Conservation (phyloP, 2,113 vertebrate species). For the Ia io region DNA sequence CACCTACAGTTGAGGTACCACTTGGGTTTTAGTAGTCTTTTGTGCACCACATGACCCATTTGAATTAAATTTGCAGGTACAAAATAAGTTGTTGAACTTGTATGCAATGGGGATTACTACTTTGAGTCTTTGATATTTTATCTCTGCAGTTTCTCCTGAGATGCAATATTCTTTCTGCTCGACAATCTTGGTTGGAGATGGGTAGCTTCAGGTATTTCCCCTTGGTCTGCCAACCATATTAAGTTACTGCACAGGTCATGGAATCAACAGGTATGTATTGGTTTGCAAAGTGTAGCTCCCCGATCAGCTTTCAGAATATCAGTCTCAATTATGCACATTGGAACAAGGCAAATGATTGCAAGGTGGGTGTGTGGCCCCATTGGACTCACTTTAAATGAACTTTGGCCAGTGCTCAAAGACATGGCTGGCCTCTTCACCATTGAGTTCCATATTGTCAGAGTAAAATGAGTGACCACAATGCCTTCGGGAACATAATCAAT, state of each 20-base stretch:
- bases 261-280: neutral
- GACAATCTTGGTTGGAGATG: neutral
- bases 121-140: too few relatives aligned
- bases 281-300: neutral
- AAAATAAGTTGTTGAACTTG: neutral
- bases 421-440: neutral
- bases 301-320: neutral
- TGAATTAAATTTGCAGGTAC: neutral
- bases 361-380: neutral
- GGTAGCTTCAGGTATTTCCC: neutral
- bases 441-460: neutral
- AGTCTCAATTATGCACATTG: neutral
- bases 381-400: neutral
- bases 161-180: neutral
- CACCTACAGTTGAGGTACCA: rapidly evolving
- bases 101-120: rapidly evolving
- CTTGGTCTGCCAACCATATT: neutral
- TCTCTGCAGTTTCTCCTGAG: neutral
- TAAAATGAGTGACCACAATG: neutral
- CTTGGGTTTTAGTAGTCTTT: neutral
- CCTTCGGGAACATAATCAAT: neutral
- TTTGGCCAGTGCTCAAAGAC: neutral
- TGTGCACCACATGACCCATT: rapidly evolving
- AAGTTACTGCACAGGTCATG: neutral
- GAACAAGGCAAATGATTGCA: neutral